Evolutionary conservation across 2,888 invertebrate species (phyloP).

Genomic region (Trichogramma evanescens): DNA sequence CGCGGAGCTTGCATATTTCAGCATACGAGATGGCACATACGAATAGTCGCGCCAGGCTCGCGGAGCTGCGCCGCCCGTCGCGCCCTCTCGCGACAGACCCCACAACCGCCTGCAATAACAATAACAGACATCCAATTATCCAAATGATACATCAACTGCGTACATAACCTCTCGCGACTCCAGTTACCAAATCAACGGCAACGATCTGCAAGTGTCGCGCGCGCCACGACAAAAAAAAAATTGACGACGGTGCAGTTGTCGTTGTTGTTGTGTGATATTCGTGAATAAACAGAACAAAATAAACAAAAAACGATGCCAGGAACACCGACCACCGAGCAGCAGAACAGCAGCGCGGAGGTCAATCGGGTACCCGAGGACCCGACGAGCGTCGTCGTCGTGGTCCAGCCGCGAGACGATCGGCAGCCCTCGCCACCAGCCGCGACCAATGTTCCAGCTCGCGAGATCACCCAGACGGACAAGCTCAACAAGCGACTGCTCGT

Average conservation of each 20-base stretch:
- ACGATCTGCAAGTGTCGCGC: too few relatives aligned
- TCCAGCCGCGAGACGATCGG: slow-evolving; percentile 25
- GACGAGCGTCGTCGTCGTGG: slow-evolving; percentile 10
- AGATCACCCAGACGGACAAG: slow-evolving; percentile 59
- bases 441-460: slow-evolving; percentile 35
- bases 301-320: slow-evolving; percentile 34
- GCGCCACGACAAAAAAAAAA: too few relatives aligned
- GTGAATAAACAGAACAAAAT: neutral
- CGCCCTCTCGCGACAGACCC: too few relatives aligned
- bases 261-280: neutral
- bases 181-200: too few relatives aligned
- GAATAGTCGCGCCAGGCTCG: too few relatives aligned
- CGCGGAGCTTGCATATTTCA: too few relatives aligned
- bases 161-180: too few relatives aligned
- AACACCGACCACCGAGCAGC: slow-evolving; percentile 32
- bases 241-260: neutral
- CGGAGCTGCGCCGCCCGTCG: too few relatives aligned
- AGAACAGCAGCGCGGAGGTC: slow-evolving; percentile 15
- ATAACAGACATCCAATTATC: too few relatives aligned
- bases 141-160: too few relatives aligned
- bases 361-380: slow-evolving; percentile 13
- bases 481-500: slow-evolving; percentile 61
- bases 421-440: slow-evolving; percentile 17
- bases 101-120: too few relatives aligned
- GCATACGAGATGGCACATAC: too few relatives aligned